These are phyloP conservation scores for Agrilus cyanescens DNA, from an alignment of 2,888 invertebrate genomes.

Conservation along the genomic window DNA sequence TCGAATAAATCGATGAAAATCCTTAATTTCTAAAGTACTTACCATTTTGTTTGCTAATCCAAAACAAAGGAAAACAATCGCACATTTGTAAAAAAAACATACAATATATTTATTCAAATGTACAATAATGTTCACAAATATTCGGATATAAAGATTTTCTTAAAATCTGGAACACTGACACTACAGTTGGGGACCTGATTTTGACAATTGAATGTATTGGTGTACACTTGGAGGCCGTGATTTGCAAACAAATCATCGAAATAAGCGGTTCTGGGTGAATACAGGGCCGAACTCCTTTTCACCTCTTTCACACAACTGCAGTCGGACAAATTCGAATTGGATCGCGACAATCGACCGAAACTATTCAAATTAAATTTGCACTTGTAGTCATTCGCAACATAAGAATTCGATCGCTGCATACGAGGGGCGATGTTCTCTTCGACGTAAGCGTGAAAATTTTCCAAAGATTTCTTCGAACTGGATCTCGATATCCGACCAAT, in stretches of 20 bases:
- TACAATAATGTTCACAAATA: conserved; percentile 26
- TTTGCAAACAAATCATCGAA: conserved; percentile 12
- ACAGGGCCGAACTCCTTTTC: conserved; percentile 11
- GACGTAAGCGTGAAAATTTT: conserved; percentile 30
- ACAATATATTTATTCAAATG: no score
- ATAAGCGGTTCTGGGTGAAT: conserved; percentile 8
- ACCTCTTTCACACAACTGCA: conserved; percentile 2
- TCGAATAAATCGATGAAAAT: no score
- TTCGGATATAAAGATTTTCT: conserved; percentile 42
- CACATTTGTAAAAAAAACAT: no score
- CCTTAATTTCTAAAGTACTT: no score
- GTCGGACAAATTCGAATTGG: background rate
- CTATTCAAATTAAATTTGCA: conserved; percentile 6
- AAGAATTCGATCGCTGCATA: conserved; percentile 30
- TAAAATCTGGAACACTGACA: conserved; percentile 43
- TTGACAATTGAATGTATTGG: conserved; percentile 17
- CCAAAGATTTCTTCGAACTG: conserved; percentile 31
- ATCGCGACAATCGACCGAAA: background rate
- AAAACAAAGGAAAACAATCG: no score
- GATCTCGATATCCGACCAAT: conserved; percentile 24
- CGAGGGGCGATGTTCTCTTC: conserved; percentile 15
- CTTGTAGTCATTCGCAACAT: conserved; percentile 26
- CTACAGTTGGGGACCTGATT: conserved; percentile 30
- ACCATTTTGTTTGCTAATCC: no score
- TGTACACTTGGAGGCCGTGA: conserved; percentile 6